These are phyloP conservation scores for Hecatera dysodea DNA, from an alignment of 2,888 invertebrate genomes.

Conservation along the genomic window DNA sequence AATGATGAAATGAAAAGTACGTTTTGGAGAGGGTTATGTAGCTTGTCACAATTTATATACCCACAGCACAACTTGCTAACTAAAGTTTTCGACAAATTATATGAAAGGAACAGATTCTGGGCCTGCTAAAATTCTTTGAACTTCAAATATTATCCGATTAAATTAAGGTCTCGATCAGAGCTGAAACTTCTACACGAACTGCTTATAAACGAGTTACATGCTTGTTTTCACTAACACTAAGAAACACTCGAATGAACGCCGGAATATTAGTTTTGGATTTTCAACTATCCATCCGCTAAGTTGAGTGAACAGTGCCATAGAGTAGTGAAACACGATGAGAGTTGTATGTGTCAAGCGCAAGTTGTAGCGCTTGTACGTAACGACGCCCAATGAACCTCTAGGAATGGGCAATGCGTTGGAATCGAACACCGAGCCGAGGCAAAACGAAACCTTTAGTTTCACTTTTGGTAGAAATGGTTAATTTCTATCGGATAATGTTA, in stretches of 20 bases:
- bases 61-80: conserved; percentile 10
- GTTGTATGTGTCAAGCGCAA: background rate
- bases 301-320: background rate
- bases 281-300: background rate
- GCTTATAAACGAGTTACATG: background rate
- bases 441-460: background rate
- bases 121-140: conserved; percentile 1
- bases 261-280: background rate
- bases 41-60: conserved; percentile 47
- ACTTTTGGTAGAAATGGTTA: conserved; percentile 12
- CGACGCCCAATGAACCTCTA: background rate
- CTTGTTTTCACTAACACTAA: background rate
- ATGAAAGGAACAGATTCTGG: background rate
- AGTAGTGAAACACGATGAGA: background rate
- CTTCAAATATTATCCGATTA: conserved; percentile 1
- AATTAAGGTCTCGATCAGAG: background rate
- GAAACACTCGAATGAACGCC: background rate
- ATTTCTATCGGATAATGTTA: conserved; percentile 10
- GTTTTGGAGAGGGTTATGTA: conserved; percentile 35
- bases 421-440: no score
- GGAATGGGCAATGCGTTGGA: background rate
- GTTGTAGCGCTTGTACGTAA: background rate
- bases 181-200: conserved; percentile 10
- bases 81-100: conserved; percentile 10
- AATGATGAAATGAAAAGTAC: conserved; percentile 52